Evolutionary conservation across 2,113 vertebrate genomes (phyloP), one percentile per base, ranked within the genome.

Genomic region (Oreamnos americanus): DNA sequence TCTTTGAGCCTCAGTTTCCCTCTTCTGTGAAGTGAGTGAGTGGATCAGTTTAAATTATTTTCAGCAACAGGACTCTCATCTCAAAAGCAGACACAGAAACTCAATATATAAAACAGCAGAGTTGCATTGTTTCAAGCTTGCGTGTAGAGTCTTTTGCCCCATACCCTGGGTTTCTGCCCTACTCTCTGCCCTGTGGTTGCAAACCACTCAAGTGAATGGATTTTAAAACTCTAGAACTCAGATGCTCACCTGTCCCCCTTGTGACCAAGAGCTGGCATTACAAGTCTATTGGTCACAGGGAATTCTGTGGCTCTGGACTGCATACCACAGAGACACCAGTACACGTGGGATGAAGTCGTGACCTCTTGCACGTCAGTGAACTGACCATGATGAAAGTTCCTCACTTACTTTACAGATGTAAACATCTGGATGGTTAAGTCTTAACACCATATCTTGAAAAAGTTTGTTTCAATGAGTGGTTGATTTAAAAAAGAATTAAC

Each of bases 141-240:
- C 14, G 0, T 71, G 25, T 91, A 60, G 21, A n/a, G 10, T 83
- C 12, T 67, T 6, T 93, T 81, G 53, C 90, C 17, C 8, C 16
- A 86, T 28, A 16, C 13, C 28, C 21, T 49, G 16, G 19, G 15
- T 16, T 95, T 67, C 47, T 8, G 3, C 5, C 16, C 16, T 0
- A 8, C 55, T 89, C 14, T 57, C 28, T 88, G 30, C 43, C 39
- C 28, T 64, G 17, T 87, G 74, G 51, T 83, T 74, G 4, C 26
- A 94, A 93, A 91, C 14, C 15, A 33, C 33, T 91, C 33, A 93
- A 45, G 14, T 76, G 13, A 15, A 43, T 84, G 49, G 39, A 71
- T 84, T 90, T 91, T 53, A 39, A 33, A 96, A 81, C 51, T 83
- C n/a, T 39, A 78, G 78, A 98, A 90, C n/a, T 96, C 67, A 26